Evolutionary conservation across 2,797 vertebrate genomes (phyloP).

Genomic region (Clarias pachynema): DNA sequence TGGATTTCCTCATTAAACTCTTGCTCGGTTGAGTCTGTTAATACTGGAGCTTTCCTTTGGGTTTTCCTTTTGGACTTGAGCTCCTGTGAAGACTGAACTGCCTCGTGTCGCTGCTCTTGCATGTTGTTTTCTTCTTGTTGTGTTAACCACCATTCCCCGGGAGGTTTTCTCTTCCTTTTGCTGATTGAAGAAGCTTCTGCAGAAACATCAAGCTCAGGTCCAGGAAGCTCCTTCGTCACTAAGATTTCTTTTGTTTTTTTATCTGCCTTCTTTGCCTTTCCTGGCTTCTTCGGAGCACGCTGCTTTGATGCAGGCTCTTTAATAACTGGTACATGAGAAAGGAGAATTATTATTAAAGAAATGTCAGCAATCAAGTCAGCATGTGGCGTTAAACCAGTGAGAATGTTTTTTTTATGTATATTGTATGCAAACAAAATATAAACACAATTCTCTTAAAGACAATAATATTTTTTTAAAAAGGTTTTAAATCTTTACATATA

Average conservation of each 20-base stretch:
- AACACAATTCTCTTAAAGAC: not conserved
- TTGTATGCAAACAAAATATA: not conserved
- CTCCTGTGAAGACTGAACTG: not conserved
- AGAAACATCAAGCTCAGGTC: slow-evolving; percentile 33
- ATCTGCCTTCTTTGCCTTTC: slow-evolving; percentile 16
- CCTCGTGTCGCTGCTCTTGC: slow-evolving; percentile 31
- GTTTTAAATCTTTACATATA: no score
- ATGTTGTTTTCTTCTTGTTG: not conserved
- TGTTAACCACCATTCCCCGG: slow-evolving; percentile 65
- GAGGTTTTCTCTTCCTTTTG: slow-evolving; percentile 65
- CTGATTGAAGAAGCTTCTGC: slow-evolving; percentile 19
- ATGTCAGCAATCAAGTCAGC: not conserved
- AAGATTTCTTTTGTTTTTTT: slow-evolving; percentile 32
- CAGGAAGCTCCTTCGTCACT: slow-evolving; percentile 8
- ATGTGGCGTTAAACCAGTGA: not conserved
- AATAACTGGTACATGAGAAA: slow-evolving; percentile 32
- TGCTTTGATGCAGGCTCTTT: slow-evolving; percentile 29
- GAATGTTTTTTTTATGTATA: not conserved
- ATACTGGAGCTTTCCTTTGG: slow-evolving; percentile 6
- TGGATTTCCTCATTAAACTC: slow-evolving; percentile 30
- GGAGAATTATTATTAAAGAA: not conserved
- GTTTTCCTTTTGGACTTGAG: slow-evolving; percentile 54
- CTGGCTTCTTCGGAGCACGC: slow-evolving; percentile 9
- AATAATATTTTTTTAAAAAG: not conserved
- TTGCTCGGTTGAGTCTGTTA: not conserved